Percentiles rank a stretch among this genome's conserved stretches.
These are phyloP conservation scores for Chiloscyllium plagiosum DNA, from an alignment of 2,113 vertebrate genomes.

Conservation along the genomic window DNA sequence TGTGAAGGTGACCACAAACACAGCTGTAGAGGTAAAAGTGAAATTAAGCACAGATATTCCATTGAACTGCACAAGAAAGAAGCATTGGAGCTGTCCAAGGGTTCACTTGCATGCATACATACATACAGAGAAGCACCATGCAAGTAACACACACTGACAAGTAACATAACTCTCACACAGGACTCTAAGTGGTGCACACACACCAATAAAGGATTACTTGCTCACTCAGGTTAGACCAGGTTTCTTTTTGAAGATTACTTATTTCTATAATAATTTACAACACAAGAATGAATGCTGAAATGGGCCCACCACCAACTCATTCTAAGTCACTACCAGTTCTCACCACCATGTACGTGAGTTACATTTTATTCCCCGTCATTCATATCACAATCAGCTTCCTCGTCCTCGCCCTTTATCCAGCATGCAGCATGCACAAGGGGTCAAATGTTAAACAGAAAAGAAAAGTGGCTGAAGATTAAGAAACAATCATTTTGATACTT, in stretches of 20 bases:
- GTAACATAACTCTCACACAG: not conserved
- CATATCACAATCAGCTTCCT: conserved; percentile 32
- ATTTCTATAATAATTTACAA: not conserved
- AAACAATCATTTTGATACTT: not conserved
- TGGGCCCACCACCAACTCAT: not conserved
- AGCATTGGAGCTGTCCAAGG: not conserved
- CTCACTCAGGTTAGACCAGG: not conserved
- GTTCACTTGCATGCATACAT: not conserved
- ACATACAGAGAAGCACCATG: not conserved
- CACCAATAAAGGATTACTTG: not conserved
- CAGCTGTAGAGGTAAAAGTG: not conserved
- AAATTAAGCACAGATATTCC: not conserved
- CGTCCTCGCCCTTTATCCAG: conserved; percentile 27
- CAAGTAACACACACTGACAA: not conserved
- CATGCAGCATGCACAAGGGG: conserved; percentile 31
- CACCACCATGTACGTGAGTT: conserved; percentile 20
- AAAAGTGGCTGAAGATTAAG: not conserved
- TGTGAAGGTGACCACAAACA: not conserved
- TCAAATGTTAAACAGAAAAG: conserved; percentile 32
- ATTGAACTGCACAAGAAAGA: not conserved
- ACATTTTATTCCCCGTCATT: conserved; percentile 34
- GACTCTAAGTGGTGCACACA: not conserved
- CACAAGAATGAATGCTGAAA: not conserved
- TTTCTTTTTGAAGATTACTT: not conserved
- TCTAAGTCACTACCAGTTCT: conserved; percentile 9